Evolutionary conservation across 2,888 invertebrate genomes (phyloP).

Genomic region (Hecatera dysodea): DNA sequence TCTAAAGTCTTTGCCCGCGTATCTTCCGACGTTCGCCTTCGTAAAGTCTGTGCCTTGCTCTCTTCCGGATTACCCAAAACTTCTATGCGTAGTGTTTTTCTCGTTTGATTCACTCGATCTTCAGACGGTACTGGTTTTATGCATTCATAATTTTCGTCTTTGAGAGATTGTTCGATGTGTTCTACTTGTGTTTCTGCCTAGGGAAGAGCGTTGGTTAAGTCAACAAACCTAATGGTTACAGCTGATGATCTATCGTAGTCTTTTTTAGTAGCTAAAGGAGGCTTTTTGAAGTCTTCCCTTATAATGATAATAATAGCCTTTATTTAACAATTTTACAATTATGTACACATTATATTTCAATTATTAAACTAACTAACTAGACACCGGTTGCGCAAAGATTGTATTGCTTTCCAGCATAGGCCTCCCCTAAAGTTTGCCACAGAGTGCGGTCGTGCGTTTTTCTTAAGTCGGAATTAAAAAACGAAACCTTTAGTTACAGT

Average conservation of each 20-base stretch:
- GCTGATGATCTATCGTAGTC: not conserved
- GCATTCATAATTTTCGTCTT: not conserved
- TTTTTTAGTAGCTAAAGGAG: no score
- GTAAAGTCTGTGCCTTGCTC: not conserved
- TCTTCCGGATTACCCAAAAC: slow-evolving; percentile 8
- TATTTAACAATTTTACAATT: no score
- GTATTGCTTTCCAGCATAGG: no score
- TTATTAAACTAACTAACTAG: no score
- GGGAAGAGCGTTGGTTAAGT: not conserved
- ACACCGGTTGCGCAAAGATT: no score
- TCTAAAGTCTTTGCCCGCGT: slow-evolving; percentile 14
- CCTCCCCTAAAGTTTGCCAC: no score
- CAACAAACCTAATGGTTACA: not conserved
- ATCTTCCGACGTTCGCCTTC: not conserved
- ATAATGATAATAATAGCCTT: no score
- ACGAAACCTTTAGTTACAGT: no score
- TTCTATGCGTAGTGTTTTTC: slow-evolving; percentile 18
- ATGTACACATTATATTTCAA: no score
- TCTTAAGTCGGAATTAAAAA: no score
- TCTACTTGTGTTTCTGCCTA: slow-evolving; percentile 1
- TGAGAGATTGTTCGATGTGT: not conserved
- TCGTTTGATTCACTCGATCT: not conserved
- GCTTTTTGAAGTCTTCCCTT: no score
- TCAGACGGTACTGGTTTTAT: not conserved
- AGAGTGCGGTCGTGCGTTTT: no score